A percentile compares a stretch with the other conserved stretches of the same genome.
Conservation (phyloP, 2,797 vertebrate species). For the Onychomys torridus region DNA sequence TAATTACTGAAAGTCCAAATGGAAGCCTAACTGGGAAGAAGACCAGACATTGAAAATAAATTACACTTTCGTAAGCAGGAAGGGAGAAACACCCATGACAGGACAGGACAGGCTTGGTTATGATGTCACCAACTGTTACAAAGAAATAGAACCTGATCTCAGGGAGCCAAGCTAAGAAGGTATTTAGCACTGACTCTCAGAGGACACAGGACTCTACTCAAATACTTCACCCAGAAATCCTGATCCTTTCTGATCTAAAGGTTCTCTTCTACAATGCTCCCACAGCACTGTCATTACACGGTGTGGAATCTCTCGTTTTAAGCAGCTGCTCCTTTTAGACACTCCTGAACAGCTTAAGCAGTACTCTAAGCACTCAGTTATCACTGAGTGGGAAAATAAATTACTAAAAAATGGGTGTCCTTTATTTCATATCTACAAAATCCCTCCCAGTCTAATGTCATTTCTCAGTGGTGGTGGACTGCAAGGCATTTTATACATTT, state of each 20-base stretch:
- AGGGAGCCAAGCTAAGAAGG: background rate
- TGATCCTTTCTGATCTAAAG: background rate
- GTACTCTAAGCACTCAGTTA: background rate
- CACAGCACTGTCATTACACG: background rate
- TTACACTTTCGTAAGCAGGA: conserved; percentile 26
- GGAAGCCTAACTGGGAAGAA: conserved; percentile 19
- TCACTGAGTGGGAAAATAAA: background rate
- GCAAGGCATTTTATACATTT: background rate
- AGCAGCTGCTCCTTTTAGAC: background rate
- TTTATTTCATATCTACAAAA: conserved; percentile 55
- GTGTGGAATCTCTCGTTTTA: background rate
- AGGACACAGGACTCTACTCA: background rate
- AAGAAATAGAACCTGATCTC: conserved; percentile 31
- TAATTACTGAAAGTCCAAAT: conserved; percentile 29
- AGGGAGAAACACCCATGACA: background rate
- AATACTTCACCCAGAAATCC: background rate
- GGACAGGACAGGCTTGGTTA: conserved; percentile 52
- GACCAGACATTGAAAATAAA: conserved; percentile 1
- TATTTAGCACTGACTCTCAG: background rate
- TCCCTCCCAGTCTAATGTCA: background rate
- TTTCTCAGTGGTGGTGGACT: background rate
- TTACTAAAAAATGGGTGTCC: conserved; percentile 50
- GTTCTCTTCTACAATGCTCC: background rate
- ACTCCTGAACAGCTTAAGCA: conserved; percentile 23
- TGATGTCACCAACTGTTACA: conserved; percentile 72